These are phyloP conservation scores for Clanis bilineata DNA, from an alignment of 2,888 invertebrate species.

Conservation along the genomic window DNA sequence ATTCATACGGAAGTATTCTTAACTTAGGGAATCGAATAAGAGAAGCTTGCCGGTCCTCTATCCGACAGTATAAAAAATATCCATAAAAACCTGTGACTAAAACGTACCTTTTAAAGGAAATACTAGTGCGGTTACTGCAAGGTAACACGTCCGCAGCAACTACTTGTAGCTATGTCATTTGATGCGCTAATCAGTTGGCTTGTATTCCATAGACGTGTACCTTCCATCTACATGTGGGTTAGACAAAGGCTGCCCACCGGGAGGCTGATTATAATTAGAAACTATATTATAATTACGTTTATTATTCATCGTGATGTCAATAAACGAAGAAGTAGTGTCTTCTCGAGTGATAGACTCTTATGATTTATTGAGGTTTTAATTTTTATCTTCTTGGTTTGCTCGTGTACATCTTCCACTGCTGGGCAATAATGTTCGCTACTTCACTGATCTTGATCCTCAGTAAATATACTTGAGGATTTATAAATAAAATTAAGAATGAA, in stretches of 20 bases:
- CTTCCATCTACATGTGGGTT: constrained; percentile 5
- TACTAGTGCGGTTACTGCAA: constrained; percentile 1
- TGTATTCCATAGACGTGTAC: not conserved
- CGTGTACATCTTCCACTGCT: too few relatives aligned
- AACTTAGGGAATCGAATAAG: not conserved
- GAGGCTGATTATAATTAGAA: constrained; percentile 11
- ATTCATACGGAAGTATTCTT: too few relatives aligned
- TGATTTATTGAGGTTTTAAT: not conserved
- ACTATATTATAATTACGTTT: constrained; percentile 12
- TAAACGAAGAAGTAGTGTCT: not conserved
- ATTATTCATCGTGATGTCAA: not conserved
- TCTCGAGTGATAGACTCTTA: not conserved
- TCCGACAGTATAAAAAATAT: too few relatives aligned
- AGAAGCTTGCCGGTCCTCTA: too few relatives aligned
- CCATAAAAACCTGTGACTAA: too few relatives aligned
- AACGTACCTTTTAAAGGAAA: not conserved
- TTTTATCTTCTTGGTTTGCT: not conserved
- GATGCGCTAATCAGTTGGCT: constrained; percentile 1
- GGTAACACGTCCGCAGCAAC: not conserved
- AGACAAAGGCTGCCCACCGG: constrained; percentile 5
- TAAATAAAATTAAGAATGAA: too few relatives aligned
- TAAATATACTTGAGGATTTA: too few relatives aligned
- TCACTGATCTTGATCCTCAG: too few relatives aligned
- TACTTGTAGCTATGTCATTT: not conserved
- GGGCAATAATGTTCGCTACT: too few relatives aligned